Evolutionary conservation across 2,113 vertebrate species (phyloP).

Genomic region (Zosterops pallidus): DNA sequence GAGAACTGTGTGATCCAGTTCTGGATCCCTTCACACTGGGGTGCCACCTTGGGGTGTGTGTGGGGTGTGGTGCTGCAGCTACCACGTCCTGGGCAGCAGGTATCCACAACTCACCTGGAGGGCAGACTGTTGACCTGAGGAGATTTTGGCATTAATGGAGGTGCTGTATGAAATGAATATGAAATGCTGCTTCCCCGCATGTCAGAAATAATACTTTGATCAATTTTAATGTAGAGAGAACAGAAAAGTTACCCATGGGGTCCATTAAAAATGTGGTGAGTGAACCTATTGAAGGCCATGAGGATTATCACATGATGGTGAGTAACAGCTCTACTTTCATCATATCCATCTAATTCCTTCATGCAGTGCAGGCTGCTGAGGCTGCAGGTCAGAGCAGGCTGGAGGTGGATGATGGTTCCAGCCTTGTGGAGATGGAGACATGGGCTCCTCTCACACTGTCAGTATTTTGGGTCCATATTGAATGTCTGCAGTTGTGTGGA

Average conservation of each 20-base stretch:
- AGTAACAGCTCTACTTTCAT: conserved; percentile 34
- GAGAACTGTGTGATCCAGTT: background rate
- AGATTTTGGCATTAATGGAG: background rate
- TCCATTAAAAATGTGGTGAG: conserved; percentile 99
- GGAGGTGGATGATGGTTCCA: background rate
- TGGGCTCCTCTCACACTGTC: background rate
- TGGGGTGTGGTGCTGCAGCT: background rate
- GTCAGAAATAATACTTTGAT: conserved; percentile 27
- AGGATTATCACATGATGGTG: conserved; percentile 99
- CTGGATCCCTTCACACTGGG: background rate
- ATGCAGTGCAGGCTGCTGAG: background rate
- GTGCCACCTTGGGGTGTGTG: background rate
- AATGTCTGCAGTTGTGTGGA: background rate
- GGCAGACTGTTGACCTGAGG: background rate
- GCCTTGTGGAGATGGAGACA: background rate
- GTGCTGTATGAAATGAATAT: background rate
- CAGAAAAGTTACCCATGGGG: conserved; percentile 98
- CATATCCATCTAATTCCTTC: background rate
- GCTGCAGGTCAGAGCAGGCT: background rate
- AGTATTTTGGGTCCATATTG: background rate
- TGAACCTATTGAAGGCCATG: conserved; percentile 96
- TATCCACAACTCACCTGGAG: background rate
- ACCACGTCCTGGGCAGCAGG: background rate
- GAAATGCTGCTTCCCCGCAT: background rate
- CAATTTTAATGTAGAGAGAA: conserved; percentile 86